Conservation (phyloP, 2,797 vertebrate species). For the Catamblyrhynchus diadema region DNA sequence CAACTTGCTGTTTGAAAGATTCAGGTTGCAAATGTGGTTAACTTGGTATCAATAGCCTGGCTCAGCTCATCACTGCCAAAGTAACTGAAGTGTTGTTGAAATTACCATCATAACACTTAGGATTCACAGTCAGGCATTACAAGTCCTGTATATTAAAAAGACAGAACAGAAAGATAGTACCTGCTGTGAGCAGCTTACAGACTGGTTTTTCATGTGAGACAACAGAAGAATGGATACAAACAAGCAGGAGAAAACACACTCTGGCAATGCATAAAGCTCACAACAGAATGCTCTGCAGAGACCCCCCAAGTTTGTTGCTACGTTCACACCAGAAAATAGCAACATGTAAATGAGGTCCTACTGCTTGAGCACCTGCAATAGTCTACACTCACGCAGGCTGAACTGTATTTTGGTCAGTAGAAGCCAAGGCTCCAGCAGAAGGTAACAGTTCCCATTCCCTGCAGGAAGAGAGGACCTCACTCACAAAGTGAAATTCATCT, state of each 20-base stretch:
- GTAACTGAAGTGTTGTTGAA: background rate
- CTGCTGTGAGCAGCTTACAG: background rate
- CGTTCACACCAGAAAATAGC: background rate
- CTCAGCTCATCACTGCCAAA: background rate
- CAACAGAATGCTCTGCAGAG: background rate
- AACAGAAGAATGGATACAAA: background rate
- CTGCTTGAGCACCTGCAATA: background rate
- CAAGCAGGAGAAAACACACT: background rate
- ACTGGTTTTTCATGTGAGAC: background rate
- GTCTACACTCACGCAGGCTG: background rate
- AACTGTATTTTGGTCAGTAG: background rate
- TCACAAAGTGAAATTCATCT: background rate
- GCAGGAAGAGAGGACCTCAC: background rate
- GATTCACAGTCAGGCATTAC: background rate
- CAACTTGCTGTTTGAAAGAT: background rate
- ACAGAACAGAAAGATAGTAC: background rate
- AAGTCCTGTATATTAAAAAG: background rate
- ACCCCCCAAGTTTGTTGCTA: background rate
- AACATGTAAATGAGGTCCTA: background rate
- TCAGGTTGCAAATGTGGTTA: background rate
- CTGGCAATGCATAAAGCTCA: background rate
- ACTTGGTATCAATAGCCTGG: background rate
- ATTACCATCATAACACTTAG: background rate
- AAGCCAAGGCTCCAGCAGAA: background rate
- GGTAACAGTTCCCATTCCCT: background rate